Evolutionary conservation across 2,888 invertebrate species (phyloP).

Genomic region (Apotomis betuletana): DNA sequence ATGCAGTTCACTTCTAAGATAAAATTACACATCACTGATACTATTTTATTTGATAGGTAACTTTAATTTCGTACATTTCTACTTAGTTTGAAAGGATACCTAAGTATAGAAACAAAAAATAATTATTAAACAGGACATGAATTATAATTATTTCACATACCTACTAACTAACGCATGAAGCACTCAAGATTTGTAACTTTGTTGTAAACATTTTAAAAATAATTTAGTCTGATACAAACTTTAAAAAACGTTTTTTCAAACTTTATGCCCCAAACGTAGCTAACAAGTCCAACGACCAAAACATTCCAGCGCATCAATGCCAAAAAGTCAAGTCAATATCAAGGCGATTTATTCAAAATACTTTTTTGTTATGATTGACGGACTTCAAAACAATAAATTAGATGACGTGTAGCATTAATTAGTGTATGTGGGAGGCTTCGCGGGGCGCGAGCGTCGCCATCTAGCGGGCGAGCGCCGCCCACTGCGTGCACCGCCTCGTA

Average conservation of each 20-base stretch:
- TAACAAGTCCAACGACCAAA: neutral
- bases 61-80: too few species aligned
- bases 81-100: too few species aligned
- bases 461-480: conserved; percentile 79
- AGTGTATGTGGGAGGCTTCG: conserved; percentile 80
- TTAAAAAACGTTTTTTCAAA: conserved; percentile 22
- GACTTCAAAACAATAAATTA: conserved; percentile 72
- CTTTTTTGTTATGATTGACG: conserved; percentile 44
- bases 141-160: neutral
- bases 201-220: neutral
- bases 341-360: conserved; percentile 29
- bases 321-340: conserved; percentile 24
- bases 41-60: too few species aligned
- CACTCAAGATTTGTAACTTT: neutral
- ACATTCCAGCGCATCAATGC: conserved; percentile 23
- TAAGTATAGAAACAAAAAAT: too few species aligned
- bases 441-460: conserved; percentile 75
- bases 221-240: neutral
- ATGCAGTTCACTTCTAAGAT: too few species aligned
- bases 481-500: conserved; percentile 59
- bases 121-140: neutral
- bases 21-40: too few species aligned
- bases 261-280: conserved; percentile 3
- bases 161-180: neutral
- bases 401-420: conserved; percentile 77